Evolutionary conservation across 92 coral and sea anemone genomes (phyloP), one percentile per base, ranked within the genome.

Genomic region (Zoanthus sociatus): DNA sequence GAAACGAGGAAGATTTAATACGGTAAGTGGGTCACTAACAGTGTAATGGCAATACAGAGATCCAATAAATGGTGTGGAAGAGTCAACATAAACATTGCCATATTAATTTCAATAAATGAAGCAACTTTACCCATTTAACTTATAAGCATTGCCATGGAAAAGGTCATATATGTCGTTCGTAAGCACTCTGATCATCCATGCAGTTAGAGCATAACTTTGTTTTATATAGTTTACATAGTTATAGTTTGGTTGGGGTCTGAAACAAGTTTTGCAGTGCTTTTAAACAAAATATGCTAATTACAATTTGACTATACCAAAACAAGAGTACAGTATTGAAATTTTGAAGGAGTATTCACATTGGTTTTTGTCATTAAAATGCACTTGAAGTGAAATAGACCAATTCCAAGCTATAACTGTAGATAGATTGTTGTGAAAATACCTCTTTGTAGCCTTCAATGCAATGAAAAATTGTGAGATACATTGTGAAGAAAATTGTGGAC

Each of bases 401-500:
- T 75, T 75, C 78, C 78, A 75, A 48, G 61, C n/a, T 75, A 75
- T 48, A 47, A 75, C 78, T 75, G 61, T 75, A 48, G 78, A 75
- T 75, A 31, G 78, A 16, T 48, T 75, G 77, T 55, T 84, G 88
- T 84, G 51, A 84, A 84, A 84, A 44, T 75, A 84, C 78, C 54
- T 85, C 88, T 74, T 33, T 85, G 83, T 74, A 84, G 60, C 88
- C 71, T 61, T 83, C 26, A 26, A 26, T 26, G 26, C 88, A 84
- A 84, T 74, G 88, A 84, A 84, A 84, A 71, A 84, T 84, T 84
- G 83, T 63, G 44, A 84, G 61, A 56, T 63, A 17, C 47, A 83
- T 84, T 84, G 88, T 3, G 60, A 75, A 32, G 76, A 84, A 55
- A 54, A 72, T 83, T 83, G 78, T 76, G 79, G 50, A 73, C 77